phyloP scores from a whole-genome alignment of 2,113 vertebrate species.

The Siniperca knerii region DNA sequence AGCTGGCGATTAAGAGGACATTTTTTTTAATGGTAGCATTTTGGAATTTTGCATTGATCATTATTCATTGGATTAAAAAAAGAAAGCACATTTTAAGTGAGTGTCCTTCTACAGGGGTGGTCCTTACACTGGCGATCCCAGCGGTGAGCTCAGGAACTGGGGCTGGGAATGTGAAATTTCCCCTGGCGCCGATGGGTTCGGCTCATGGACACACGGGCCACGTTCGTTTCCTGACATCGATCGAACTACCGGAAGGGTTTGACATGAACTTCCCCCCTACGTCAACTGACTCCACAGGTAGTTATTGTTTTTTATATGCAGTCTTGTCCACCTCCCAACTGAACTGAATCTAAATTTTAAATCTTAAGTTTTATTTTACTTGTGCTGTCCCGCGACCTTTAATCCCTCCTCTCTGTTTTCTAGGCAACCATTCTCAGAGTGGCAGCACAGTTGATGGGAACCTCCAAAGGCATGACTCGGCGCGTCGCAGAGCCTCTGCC shows the following conservation, averaged over 20 bases:
- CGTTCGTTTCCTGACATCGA: conserved; percentile 95
- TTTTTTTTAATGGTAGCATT: not conserved
- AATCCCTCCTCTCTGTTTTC: not conserved
- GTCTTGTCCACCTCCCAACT: not conserved
- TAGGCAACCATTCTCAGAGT: conserved; percentile 78
- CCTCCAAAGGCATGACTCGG: conserved; percentile 86
- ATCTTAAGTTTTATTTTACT: not conserved
- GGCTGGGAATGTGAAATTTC: conserved; percentile 79
- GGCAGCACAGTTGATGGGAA: conserved; percentile 78
- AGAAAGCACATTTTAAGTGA: not conserved
- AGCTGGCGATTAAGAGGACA: no score
- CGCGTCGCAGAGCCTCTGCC: conserved; percentile 82
- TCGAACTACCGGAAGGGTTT: conserved; percentile 93
- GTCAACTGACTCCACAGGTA: conserved; percentile 76
- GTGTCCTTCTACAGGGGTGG: conserved; percentile 84
- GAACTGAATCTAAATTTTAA: not conserved
- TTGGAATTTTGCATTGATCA: not conserved
- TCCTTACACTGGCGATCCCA: conserved; percentile 90
- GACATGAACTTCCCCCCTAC: conserved; percentile 87
- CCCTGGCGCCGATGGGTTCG: conserved; percentile 89
- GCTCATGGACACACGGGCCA: conserved; percentile 98
- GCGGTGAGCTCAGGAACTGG: conserved; percentile 83
- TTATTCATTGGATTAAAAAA: not conserved
- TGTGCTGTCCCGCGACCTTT: not conserved
- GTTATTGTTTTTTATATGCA: not conserved